Percentiles rank a stretch among this genome's conserved stretches.
phyloP scores from a whole-genome alignment of 2,113 vertebrate species.

The Clarias macrocephalus region DNA sequence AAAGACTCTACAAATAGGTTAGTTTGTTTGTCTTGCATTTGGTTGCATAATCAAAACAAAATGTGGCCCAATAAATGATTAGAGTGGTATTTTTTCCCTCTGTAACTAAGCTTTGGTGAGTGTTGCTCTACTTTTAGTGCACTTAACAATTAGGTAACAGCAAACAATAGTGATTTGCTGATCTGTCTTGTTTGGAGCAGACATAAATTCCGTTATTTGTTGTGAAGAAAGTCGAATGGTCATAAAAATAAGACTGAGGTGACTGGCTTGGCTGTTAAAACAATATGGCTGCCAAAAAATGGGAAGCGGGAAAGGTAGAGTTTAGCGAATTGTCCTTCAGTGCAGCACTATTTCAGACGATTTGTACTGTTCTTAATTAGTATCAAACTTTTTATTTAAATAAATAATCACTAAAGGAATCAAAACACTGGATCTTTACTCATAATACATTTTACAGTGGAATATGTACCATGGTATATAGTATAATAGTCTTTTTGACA shows the following conservation, averaged over 20 bases:
- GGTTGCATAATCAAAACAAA: no score
- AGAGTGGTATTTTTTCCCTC: background rate
- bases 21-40: background rate
- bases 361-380: background rate
- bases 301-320: background rate
- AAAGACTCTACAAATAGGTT: background rate
- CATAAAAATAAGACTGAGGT: background rate
- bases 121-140: background rate
- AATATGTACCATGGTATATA: no score
- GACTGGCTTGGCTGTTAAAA: background rate
- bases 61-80: no score
- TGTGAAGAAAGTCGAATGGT: background rate
- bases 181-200: background rate
- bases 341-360: background rate
- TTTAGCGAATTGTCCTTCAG: background rate
- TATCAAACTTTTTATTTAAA: background rate
- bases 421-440: background rate
- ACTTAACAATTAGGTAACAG: background rate
- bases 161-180: background rate
- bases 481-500: no score
- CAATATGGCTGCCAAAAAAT: background rate
- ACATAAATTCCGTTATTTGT: background rate
- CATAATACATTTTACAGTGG: no score
- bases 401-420: background rate
- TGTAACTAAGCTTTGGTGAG: background rate